These are phyloP conservation scores for Coryphaenoides rupestris DNA, from an alignment of 2,113 vertebrate species.

Conservation along the genomic window DNA sequence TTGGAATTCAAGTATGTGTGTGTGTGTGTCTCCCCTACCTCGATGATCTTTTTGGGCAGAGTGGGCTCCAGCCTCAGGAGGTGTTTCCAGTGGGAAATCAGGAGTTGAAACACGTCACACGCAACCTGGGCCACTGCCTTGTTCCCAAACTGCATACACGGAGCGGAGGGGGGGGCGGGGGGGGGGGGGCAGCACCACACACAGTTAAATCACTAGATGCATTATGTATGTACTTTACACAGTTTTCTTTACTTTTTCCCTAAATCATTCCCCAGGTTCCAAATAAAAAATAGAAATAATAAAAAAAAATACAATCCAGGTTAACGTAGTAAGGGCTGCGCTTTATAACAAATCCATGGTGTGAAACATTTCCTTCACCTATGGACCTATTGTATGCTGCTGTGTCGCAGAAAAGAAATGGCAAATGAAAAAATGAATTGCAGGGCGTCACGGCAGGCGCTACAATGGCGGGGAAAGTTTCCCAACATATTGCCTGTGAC, in stretches of 20 bases:
- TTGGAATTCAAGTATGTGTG: neutral
- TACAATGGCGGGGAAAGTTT: constrained; percentile 22
- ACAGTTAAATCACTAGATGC: too few species aligned
- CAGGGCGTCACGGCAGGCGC: constrained; percentile 3
- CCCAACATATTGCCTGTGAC: constrained; percentile 15
- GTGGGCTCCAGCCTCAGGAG: constrained; percentile 82
- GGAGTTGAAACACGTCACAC: constrained; percentile 90
- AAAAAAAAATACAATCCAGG: too few species aligned
- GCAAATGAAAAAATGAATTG: neutral
- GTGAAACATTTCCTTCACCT: too few species aligned
- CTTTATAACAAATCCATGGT: too few species aligned
- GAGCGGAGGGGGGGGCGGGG: neutral
- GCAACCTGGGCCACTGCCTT: constrained; percentile 91
- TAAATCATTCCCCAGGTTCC: too few species aligned
- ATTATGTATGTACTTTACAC: too few species aligned
- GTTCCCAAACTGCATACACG: constrained; percentile 82
- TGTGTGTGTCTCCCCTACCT: constrained; percentile 70
- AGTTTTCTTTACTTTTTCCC: too few species aligned
- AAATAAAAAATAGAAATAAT: too few species aligned
- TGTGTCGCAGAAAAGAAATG: neutral
- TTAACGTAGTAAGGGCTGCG: too few species aligned
- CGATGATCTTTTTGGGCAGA: constrained; percentile 89
- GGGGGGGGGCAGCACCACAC: neutral
- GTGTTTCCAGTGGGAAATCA: constrained; percentile 91
- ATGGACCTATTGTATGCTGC: too few species aligned